Conservation (phyloP, 2,888 invertebrate genomes). For the Aphidius colemani region DNA sequence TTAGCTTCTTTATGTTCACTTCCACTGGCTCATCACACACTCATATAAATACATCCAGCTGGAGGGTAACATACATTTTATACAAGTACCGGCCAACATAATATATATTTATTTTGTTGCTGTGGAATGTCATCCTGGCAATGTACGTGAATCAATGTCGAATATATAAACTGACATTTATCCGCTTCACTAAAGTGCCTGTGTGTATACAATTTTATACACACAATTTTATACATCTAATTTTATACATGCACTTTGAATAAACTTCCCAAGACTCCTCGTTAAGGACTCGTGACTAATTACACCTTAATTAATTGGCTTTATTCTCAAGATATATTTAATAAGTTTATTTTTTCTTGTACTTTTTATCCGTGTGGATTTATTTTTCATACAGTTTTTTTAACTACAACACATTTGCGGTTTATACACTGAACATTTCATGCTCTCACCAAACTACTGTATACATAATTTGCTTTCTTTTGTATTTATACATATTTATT, state of each 20-base stretch:
- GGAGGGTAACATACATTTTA: too few species aligned
- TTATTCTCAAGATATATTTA: background rate
- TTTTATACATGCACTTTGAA: background rate
- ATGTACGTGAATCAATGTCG: too few species aligned
- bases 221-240: background rate
- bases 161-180: background rate
- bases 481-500: constrained; percentile 2
- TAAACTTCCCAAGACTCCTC: background rate
- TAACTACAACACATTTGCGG: background rate
- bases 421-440: constrained; percentile 1
- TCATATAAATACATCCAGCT: too few species aligned
- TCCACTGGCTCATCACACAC: too few species aligned
- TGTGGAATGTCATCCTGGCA: constrained; percentile 14
- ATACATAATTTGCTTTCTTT: too few species aligned
- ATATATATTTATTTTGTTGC: background rate
- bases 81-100: too few species aligned
- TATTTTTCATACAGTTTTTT: background rate
- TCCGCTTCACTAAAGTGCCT: background rate
- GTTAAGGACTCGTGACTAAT: constrained; percentile 14
- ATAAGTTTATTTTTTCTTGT: too few species aligned
- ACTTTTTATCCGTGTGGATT: background rate
- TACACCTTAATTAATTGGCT: constrained; percentile 7
- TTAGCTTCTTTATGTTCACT: too few species aligned
- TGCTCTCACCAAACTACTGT: background rate
- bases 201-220: constrained; percentile 2